phyloP scores from a whole-genome alignment of 2,888 invertebrate species.

The Orchesella flavescens region DNA sequence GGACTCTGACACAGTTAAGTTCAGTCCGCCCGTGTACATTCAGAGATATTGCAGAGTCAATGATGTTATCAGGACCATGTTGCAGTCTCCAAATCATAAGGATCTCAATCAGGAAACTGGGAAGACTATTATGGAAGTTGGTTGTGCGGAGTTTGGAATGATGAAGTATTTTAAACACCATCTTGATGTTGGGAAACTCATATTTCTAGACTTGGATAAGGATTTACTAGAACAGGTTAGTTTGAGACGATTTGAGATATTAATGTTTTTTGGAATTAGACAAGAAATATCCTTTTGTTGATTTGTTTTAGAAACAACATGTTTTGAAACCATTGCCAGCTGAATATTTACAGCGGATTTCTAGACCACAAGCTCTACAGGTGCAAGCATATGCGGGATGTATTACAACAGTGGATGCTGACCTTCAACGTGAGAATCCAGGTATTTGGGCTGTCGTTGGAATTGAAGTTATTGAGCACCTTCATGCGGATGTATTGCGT shows the following conservation, averaged over 20 bases:
- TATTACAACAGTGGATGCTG: constrained; percentile 61
- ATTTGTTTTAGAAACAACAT: constrained; percentile 39
- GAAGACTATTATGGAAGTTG: constrained; percentile 84
- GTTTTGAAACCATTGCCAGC: constrained; percentile 63
- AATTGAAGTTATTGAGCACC: constrained; percentile 84
- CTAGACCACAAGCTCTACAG: constrained; percentile 65
- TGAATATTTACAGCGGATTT: constrained; percentile 58
- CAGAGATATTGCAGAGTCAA: constrained; percentile 83
- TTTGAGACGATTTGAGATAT: no score
- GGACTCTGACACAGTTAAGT: constrained; percentile 74
- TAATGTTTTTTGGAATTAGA: no score
- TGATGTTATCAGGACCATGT: constrained; percentile 78
- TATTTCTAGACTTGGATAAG: constrained; percentile 84
- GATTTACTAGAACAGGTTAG: constrained; percentile 74
- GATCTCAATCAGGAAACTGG: constrained; percentile 30
- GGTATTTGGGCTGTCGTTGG: constrained; percentile 63
- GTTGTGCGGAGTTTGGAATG: constrained; percentile 87
- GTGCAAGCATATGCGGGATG: constrained; percentile 69
- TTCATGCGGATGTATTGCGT: constrained; percentile 83
- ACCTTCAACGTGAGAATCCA: constrained; percentile 40
- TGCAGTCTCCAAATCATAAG: constrained; percentile 35
- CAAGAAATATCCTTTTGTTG: not conserved
- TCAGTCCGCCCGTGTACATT: constrained; percentile 85
- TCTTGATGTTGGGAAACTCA: constrained; percentile 79
- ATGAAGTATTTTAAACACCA: constrained; percentile 82